Percentiles rank a stretch among this genome's conserved stretches.
Conservation (phyloP, 2,113 vertebrate species). For the Daubentonia madagascariensis region DNA sequence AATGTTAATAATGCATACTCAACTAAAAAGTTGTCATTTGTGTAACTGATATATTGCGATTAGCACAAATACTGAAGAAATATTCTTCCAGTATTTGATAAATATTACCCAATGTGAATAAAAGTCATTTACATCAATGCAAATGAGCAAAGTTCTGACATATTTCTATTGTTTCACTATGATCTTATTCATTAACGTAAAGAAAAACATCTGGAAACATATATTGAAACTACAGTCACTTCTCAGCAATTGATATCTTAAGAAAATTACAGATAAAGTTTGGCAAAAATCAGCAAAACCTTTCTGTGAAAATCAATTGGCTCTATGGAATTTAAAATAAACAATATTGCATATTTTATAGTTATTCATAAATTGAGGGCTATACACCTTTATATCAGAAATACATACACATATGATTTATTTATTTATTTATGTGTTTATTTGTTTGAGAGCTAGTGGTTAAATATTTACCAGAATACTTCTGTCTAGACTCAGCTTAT, state of each 20-base stretch:
- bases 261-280: not conserved
- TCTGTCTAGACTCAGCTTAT: not conserved
- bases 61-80: not conserved
- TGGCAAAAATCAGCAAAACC: not conserved
- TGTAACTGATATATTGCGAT: not conserved
- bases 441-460: not conserved
- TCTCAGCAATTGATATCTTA: not conserved
- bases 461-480: not conserved
- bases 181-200: not conserved
- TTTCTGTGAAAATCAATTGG: not conserved
- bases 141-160: not conserved
- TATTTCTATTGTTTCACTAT: not conserved
- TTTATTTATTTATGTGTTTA: not conserved
- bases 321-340: not conserved
- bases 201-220: not conserved
- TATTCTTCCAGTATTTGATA: not conserved
- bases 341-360: not conserved
- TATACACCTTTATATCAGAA: not conserved
- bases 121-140: not conserved
- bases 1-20: not conserved
- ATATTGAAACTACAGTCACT: not conserved
- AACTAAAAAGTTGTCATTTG: not conserved
- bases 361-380: not conserved
- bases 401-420: not conserved
- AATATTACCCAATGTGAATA: not conserved